Conservation (phyloP, 1,140 invertebrate genomes). For the Platyura marginata region DNA sequence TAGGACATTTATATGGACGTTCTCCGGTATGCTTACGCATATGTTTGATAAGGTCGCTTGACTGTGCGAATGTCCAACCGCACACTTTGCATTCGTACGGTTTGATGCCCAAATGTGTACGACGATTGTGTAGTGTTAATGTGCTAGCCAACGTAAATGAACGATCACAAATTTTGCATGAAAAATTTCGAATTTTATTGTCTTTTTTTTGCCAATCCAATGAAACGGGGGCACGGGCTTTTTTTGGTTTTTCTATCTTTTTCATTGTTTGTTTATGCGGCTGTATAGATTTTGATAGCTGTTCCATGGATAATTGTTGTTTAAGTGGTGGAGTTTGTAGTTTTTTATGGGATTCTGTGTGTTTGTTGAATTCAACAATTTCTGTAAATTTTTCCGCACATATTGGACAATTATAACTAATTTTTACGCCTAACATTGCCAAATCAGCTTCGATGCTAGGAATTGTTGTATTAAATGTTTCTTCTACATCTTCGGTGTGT, state of each 20-base stretch:
- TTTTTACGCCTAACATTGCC: not conserved
- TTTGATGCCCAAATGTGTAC: constrained; percentile 21
- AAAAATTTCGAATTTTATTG: not conserved
- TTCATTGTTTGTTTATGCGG: not conserved
- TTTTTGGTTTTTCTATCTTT: not conserved
- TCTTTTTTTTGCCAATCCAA: not conserved
- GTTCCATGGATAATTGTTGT: not conserved
- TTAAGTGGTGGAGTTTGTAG: not conserved
- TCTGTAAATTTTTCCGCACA: not conserved
- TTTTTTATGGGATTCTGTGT: not conserved
- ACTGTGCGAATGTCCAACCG: constrained; percentile 22
- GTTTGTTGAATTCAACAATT: not conserved
- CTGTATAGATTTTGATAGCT: not conserved
- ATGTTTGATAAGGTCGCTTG: constrained; percentile 23
- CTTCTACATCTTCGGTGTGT: no score
- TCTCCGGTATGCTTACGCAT: constrained; percentile 23
- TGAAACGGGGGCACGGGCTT: not conserved
- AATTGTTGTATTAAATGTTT: not conserved
- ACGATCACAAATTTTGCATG: constrained; percentile 13
- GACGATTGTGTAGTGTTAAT: constrained; percentile 5
- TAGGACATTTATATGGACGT: constrained; percentile 21
- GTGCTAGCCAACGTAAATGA: constrained; percentile 23
- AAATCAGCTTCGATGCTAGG: not conserved
- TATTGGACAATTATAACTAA: not conserved
- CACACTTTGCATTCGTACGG: constrained; percentile 22